Evolutionary conservation across 2,888 invertebrate genomes (phyloP).

Genomic region (Geophilus truncorum): DNA sequence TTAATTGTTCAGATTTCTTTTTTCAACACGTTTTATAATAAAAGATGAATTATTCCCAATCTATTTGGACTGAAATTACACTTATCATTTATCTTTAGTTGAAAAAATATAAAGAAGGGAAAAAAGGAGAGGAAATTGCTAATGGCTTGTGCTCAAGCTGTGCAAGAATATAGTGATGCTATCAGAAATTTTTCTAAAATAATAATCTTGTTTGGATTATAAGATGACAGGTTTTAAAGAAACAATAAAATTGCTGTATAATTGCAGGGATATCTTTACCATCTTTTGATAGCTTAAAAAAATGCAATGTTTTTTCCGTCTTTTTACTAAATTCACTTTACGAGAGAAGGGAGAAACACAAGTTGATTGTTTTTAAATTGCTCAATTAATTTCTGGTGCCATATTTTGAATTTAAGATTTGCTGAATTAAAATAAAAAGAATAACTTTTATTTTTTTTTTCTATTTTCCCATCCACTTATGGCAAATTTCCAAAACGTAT

Average conservation of each 20-base stretch:
- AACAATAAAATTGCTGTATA: too few species aligned
- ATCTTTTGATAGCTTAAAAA: too few species aligned
- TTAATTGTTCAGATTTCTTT: neutral
- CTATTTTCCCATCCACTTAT: neutral
- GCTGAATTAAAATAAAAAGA: neutral
- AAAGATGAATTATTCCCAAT: constrained; percentile 19
- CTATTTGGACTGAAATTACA: neutral
- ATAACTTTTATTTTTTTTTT: neutral
- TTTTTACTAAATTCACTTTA: too few species aligned
- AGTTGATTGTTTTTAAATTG: neutral
- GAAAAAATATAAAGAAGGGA: too few species aligned
- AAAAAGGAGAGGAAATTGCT: neutral
- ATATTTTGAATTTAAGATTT: constrained; percentile 18
- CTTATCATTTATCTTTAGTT: constrained; percentile 7
- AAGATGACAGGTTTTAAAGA: too few species aligned
- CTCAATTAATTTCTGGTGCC: neutral
- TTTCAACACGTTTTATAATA: neutral
- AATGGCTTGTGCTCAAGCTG: neutral
- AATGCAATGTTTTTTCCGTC: too few species aligned
- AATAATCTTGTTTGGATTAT: too few species aligned
- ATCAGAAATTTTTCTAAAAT: neutral
- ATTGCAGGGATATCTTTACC: too few species aligned
- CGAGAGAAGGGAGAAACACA: neutral
- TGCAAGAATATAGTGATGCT: neutral
- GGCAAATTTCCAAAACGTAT: constrained; percentile 27